phyloP scores from a whole-genome alignment of 2,797 vertebrate genomes.

The Rhinella marina region DNA sequence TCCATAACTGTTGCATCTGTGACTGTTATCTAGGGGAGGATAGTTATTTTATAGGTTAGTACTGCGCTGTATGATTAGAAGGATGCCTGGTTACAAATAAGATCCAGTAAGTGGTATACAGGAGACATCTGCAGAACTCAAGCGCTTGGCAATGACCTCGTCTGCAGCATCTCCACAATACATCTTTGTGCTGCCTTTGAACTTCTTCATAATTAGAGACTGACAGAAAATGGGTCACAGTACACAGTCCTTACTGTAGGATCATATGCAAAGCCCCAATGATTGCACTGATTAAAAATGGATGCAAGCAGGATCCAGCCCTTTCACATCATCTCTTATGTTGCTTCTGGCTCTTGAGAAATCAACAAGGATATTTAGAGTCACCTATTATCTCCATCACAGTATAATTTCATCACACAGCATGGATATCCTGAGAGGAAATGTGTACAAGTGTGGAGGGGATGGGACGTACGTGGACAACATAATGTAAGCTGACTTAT shows the following conservation, averaged over 20 bases:
- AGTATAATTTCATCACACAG: neutral
- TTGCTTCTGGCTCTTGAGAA: neutral
- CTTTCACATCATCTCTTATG: neutral
- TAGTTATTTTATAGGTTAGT: neutral
- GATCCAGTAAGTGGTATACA: neutral
- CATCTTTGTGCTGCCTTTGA: slow-evolving; percentile 27
- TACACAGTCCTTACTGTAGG: neutral
- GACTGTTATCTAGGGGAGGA: neutral
- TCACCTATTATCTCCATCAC: neutral
- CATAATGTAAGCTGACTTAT: no score
- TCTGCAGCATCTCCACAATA: neutral
- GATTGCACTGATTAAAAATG: slow-evolving; percentile 15
- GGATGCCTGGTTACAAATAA: neutral
- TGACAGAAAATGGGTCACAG: slow-evolving; percentile 30
- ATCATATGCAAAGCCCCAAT: neutral
- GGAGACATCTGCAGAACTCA: neutral
- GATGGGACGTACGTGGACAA: neutral
- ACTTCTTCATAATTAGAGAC: slow-evolving; percentile 23
- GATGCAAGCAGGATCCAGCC: neutral
- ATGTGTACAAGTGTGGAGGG: neutral
- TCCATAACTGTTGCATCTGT: neutral
- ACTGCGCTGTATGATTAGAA: neutral
- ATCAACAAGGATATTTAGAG: neutral
- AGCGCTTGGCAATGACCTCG: neutral
- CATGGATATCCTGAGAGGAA: slow-evolving; percentile 7